phyloP scores from a whole-genome alignment of 1,140 invertebrate species.

The Cyclargus thomasi region DNA sequence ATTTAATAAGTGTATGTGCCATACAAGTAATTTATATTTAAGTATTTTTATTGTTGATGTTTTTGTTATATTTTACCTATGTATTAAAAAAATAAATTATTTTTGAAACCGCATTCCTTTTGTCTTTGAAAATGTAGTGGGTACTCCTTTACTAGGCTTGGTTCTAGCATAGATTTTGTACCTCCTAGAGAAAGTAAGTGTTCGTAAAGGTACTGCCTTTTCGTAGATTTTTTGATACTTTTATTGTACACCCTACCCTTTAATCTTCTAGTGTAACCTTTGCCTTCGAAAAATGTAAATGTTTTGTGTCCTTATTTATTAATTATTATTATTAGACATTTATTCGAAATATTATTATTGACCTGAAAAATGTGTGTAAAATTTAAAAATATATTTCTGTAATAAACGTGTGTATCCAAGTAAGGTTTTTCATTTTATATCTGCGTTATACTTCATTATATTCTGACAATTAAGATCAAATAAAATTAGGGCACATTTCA shows the following conservation, averaged over 20 bases:
- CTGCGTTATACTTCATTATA: not conserved
- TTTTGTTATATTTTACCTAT: not conserved
- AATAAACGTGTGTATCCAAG: conserved; percentile 24
- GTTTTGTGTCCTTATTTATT: conserved; percentile 3
- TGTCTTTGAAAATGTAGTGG: not conserved
- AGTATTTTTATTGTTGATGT: conserved; percentile 3
- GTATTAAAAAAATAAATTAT: not conserved
- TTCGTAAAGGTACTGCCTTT: conserved; percentile 35
- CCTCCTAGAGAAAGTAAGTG: conserved; percentile 30
- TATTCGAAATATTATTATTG: conserved; percentile 14
- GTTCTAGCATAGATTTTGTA: conserved; percentile 33
- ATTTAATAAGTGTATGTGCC: not conserved
- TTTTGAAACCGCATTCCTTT: not conserved
- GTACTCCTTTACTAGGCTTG: not conserved
- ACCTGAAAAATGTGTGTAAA: conserved; percentile 20
- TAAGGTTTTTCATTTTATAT: not conserved
- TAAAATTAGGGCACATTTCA: not conserved
- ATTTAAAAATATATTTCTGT: conserved; percentile 18
- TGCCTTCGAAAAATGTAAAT: conserved; percentile 1
- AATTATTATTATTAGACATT: conserved; percentile 18
- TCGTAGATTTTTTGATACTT: conserved; percentile 26
- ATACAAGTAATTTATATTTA: not conserved
- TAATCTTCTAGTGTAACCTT: not conserved
- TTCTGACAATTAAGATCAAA: not conserved
- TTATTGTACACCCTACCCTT: conserved; percentile 5